These are phyloP conservation scores for Eclectus roratus DNA, from an alignment of 2,113 vertebrate genomes.

Conservation along the genomic window DNA sequence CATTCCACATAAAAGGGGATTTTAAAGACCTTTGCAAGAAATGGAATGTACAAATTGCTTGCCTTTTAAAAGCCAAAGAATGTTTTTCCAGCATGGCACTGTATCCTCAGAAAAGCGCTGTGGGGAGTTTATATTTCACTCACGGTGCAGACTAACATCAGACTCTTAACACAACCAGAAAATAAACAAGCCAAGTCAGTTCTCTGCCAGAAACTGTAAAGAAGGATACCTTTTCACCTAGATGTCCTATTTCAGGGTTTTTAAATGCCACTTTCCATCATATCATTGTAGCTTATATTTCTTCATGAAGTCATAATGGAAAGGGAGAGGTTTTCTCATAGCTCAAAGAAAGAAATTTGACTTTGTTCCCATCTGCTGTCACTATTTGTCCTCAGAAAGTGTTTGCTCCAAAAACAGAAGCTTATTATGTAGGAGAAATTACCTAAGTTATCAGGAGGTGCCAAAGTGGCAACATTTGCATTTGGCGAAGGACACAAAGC, in stretches of 20 bases:
- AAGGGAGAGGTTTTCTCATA: background rate
- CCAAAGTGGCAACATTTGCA: background rate
- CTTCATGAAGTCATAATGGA: background rate
- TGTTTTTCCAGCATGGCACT: background rate
- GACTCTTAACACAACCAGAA: background rate
- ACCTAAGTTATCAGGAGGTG: background rate
- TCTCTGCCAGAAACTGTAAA: background rate
- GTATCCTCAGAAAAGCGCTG: background rate
- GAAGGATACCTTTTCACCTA: background rate
- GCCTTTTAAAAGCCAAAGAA: background rate
- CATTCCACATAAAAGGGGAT: background rate
- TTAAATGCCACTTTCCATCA: background rate
- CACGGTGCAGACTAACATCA: background rate
- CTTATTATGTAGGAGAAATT: background rate
- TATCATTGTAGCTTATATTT: background rate
- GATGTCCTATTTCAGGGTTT: background rate
- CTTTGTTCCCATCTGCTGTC: background rate
- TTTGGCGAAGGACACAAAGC: background rate
- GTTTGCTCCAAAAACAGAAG: background rate
- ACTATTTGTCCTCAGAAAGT: background rate
- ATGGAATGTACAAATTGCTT: constrained; percentile 1
- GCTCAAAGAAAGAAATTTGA: background rate
- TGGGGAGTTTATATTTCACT: background rate
- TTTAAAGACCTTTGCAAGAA: background rate
- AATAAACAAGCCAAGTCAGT: background rate